Base-by-base conservation (phyloP, 2,888 invertebrate genomes). In the Elysia crispata region DNA sequence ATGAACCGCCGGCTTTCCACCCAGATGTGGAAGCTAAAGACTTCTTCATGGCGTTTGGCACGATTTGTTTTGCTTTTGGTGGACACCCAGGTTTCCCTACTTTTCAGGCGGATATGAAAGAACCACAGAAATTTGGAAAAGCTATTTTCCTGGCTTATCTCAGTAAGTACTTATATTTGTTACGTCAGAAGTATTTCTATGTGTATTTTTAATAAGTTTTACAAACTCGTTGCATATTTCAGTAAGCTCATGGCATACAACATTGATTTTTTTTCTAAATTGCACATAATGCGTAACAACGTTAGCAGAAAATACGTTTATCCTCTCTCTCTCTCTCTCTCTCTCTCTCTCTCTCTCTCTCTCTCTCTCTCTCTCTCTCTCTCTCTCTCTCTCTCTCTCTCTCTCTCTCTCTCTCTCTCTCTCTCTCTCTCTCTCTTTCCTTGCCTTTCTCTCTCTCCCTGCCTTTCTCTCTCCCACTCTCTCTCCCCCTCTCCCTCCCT, bases 101-200 rank as follows among this genome's bases (percentile, higher is more conserved):
- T 0, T 95, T 98, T 74, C 97, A 97, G 93, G 96, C 97, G 83
- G 97, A 98, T 91, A 98, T 98, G 97, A 94, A 94, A 83, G 94
- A 95, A 83, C 95, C 96, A 84, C 92, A 94, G 0, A 94, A 95
- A 87, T 95, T 97, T 83, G 94, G 95, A 85, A 93, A 93, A 87
- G 96, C 96, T 0, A 94, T 97, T 0, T 86, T 95, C 1, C 93
- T 94, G 15, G 96, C 95, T 15, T 96, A 96, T 91, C 79, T 92
- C 41, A 94, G 95, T 95, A 91, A 92, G 93, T 91, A 11, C 41
- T 11, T n/a, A n/a, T n/a, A n/a, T n/a, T n/a, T n/a, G n/a, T n/a
- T 67, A 54, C 33, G 62, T 66, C n/a, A 50, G 15, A n/a, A n/a
- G n/a, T n/a, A n/a, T n/a, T n/a, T n/a, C n/a, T n/a, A 54, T 54